A percentile compares a stretch with the other conserved stretches of the same genome.
phyloP scores from a whole-genome alignment of 2,888 invertebrate genomes.

The Drosophila putrida region DNA sequence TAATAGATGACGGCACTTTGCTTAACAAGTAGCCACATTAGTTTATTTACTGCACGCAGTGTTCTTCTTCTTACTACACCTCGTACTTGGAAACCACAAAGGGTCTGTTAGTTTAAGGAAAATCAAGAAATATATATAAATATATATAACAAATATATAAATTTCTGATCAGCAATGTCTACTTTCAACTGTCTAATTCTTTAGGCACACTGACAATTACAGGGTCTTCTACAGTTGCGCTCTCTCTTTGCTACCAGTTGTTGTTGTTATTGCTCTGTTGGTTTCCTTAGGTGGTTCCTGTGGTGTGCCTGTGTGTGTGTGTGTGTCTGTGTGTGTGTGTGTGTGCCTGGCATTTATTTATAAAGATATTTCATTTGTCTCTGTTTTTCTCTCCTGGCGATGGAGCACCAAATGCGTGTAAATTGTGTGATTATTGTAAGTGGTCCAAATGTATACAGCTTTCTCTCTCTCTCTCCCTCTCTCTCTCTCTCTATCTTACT shows the following conservation, averaged over 20 bases:
- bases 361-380: slow-evolving; percentile 58
- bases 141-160: no score
- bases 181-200: no score
- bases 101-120: not conserved
- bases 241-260: not conserved
- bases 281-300: slow-evolving; percentile 4
- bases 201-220: not conserved
- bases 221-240: not conserved
- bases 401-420: slow-evolving; percentile 70
- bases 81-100: not conserved
- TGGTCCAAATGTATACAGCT: slow-evolving; percentile 58
- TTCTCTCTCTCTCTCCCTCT: not conserved
- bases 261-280: slow-evolving; percentile 1
- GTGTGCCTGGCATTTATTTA: slow-evolving; percentile 69
- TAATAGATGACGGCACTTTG: slow-evolving; percentile 81
- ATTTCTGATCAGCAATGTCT: no score
- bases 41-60: slow-evolving; percentile 73
- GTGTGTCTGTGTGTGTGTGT: slow-evolving; percentile 41
- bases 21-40: slow-evolving; percentile 80
- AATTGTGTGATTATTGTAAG: slow-evolving; percentile 78
- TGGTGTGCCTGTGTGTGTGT: slow-evolving; percentile 17
- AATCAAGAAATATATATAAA: no score
- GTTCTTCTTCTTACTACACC: slow-evolving; percentile 3
- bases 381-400: slow-evolving; percentile 14
- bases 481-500: not conserved